Evolutionary conservation across 2,888 invertebrate genomes (phyloP), one percentile per base, ranked within the genome.

Genomic region (Drosophila macrothrix): DNA sequence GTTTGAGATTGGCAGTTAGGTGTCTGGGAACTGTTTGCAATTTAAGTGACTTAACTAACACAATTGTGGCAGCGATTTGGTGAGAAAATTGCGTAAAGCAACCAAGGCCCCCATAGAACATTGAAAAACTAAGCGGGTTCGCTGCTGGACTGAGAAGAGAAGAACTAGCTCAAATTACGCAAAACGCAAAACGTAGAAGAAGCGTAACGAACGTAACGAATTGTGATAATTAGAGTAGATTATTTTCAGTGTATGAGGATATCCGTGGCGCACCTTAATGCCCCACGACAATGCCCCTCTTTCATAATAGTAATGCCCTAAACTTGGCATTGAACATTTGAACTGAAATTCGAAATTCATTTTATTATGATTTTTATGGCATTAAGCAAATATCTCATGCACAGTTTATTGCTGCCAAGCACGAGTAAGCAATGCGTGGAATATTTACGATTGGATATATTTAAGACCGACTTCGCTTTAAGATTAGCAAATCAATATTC

Each of bases 31-130:
- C 55, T 72, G 69, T 69, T 82, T 53, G 78, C 80, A 71, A 86
- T 72, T 86, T 68, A 77, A 84, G 84, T 75, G 73, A 78, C 71
- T 77, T 79, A 84, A 56, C 73, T 61, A 63, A 64, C 74, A 64
- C 72, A 73, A 76, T 68, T 71, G 59, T 76, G n/a, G 19, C 29
- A 39, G n/a, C 56, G 28, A 39, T 39, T 39, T 52, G 52, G 80
- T 73, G 79, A 66, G 86, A 86, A 83, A 84, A 81, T 88, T 83
- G 84, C 84, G 86, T 85, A 83, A 83, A 39, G 31, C 39, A 14
- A 9, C 16, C 61, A 80, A 76, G 76, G 76, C 49, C 53, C 29
- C 33, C 14, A n/a, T 12, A 73, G 68, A 75, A 74, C 68, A 58
- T 35, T 60, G 54, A 54, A 49, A 37, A 58, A 25, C 37, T 25